Evolutionary conservation across 2,797 vertebrate genomes (phyloP), one percentile per base, ranked within the genome.

Genomic region (Gallinago stenura): DNA sequence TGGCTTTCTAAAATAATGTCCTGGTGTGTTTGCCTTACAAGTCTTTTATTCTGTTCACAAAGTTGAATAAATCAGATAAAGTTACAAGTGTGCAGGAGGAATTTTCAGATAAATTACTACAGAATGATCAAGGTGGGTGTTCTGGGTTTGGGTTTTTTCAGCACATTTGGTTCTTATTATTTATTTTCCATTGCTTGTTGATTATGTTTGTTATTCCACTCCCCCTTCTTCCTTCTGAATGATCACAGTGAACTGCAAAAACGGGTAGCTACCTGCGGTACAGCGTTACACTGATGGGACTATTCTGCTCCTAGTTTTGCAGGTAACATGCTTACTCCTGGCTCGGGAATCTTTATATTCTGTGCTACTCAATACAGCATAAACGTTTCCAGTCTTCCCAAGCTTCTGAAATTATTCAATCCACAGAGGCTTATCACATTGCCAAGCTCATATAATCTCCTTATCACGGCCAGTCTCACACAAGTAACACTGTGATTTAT

Each of bases 1-100:
- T 91, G 91, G 70, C 70, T 91, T 94, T 95, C 82, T 75, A 72
- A 93, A 91, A 86, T 83, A 83, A 81, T 84, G 84, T 77, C 87
- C 85, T 68, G 66, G 71, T 79, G 43, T 72, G 77, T 82, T 83
- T 90, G 70, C 87, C 79, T 56, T 72, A 46, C 76, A 35, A 60
- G 35, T 19, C 58, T 76, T 90, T 70, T 70, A 70, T 81, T 94
- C 91, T 84, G 48, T 62, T 95, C 73, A 79, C 37, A 92, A 39
- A 90, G 77, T 64, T 31, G 39, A 87, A 88, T 58, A 91, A 73
- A 91, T 88, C 70, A 64, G 70, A 33, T 82, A 51, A 90, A 93
- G 87, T 83, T 95, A 53, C 7, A 53, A 83, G 50, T 20, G 30
- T 76, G 71, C 77, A 82, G 81, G 56, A 89, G 31, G 48, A 90